These are phyloP conservation scores for Cynopterus brachyotis DNA, from an alignment of 2,113 vertebrate genomes.

Conservation along the genomic window DNA sequence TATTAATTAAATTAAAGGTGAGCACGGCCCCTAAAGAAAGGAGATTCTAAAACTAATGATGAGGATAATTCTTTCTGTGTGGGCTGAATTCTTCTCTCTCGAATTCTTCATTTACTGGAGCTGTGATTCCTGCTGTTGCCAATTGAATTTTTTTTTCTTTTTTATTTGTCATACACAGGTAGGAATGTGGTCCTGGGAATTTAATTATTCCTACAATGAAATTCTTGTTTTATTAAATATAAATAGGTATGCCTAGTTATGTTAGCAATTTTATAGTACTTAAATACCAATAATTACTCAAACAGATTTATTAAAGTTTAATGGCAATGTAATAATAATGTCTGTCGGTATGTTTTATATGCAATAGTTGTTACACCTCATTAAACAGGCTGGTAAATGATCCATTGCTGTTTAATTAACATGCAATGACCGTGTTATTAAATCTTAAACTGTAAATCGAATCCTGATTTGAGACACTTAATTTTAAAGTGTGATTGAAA, in stretches of 20 bases:
- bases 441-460: constrained; percentile 85
- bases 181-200: constrained; percentile 41
- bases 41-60: neutral
- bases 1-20: constrained; percentile 43
- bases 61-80: neutral
- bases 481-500: constrained; percentile 82
- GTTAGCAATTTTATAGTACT: constrained; percentile 67
- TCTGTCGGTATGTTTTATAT: constrained; percentile 82
- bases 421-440: constrained; percentile 81
- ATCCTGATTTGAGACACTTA: constrained; percentile 80
- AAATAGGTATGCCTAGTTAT: constrained; percentile 64
- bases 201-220: constrained; percentile 58
- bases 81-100: neutral
- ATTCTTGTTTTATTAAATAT: constrained; percentile 64
- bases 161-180: neutral
- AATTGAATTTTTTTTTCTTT: neutral
- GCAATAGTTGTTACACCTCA: constrained; percentile 80
- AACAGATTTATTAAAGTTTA: constrained; percentile 83
- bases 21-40: neutral
- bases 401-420: constrained; percentile 85
- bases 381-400: constrained; percentile 84
- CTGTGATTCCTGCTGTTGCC: neutral
- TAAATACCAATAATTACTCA: constrained; percentile 81
- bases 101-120: constrained; percentile 3
- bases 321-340: constrained; percentile 79